Evolutionary conservation across 2,113 vertebrate species (phyloP).

Genomic region (Eonycteris spelaea): DNA sequence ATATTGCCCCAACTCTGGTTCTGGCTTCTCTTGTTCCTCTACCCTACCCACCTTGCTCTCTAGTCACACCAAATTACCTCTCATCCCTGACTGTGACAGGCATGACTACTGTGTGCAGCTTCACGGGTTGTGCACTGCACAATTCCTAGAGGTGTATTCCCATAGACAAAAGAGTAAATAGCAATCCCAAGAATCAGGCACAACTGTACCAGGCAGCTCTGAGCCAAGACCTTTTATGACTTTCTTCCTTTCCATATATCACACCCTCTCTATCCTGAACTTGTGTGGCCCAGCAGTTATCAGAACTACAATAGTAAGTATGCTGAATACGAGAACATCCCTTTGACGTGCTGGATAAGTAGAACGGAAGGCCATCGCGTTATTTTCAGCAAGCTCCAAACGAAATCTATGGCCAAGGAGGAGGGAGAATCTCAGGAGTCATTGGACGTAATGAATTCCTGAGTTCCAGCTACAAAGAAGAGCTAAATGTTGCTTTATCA

Average conservation of each 20-base stretch:
- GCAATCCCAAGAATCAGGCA: background rate
- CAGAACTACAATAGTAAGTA: no score
- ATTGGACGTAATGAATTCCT: no score
- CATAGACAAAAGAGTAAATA: background rate
- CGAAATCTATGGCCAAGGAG: no score
- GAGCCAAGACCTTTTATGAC: background rate
- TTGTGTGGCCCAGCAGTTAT: no score
- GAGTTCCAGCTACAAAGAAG: no score
- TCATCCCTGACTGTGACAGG: background rate
- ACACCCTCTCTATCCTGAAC: background rate
- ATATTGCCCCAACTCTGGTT: background rate
- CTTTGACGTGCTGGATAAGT: no score
- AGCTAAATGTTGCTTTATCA: no score
- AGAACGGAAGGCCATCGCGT: no score
- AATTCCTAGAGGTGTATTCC: background rate
- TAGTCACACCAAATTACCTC: background rate
- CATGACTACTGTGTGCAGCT: background rate
- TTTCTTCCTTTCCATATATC: background rate
- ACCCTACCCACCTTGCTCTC: background rate
- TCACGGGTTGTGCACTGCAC: background rate
- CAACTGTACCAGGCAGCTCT: background rate
- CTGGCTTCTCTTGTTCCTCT: conserved; percentile 18
- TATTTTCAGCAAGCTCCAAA: no score
- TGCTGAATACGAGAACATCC: no score
- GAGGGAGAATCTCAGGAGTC: no score